A percentile compares a stretch with the other conserved stretches of the same genome.
Conservation (phyloP, 2,888 invertebrate species). For the Dascillus cervinus region DNA sequence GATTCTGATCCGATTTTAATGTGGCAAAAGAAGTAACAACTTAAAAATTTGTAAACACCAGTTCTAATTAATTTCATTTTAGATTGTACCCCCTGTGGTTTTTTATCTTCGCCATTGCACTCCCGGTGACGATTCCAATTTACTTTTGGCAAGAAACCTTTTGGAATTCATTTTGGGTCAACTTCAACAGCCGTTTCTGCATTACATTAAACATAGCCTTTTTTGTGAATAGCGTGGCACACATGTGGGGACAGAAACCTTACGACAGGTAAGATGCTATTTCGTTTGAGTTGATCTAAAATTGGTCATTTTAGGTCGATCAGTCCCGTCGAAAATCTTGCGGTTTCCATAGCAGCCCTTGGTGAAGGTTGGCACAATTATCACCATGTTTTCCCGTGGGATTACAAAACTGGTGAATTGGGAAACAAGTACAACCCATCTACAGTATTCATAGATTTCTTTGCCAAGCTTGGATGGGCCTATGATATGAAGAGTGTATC, state of each 20-base stretch:
- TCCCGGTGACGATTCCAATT: constrained; percentile 72
- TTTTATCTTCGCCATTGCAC: constrained; percentile 60
- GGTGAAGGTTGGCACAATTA: constrained; percentile 84
- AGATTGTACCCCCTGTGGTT: constrained; percentile 68
- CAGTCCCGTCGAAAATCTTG: constrained; percentile 62
- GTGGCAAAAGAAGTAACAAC: constrained; percentile 59
- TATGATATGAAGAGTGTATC: constrained; percentile 67
- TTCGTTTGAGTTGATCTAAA: constrained; percentile 9
- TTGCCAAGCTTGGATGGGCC: constrained; percentile 73
- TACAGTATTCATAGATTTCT: constrained; percentile 71
- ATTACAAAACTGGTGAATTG: constrained; percentile 49
- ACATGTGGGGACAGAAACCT: constrained; percentile 87
- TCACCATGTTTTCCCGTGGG: constrained; percentile 66
- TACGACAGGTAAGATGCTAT: constrained; percentile 83
- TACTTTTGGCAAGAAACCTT: constrained; percentile 78
- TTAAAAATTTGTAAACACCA: constrained; percentile 2
- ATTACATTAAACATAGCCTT: constrained; percentile 85
- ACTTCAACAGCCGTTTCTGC: constrained; percentile 76
- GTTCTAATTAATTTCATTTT: constrained; percentile 22
- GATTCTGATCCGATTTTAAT: constrained; percentile 65
- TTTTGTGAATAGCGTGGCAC: constrained; percentile 91
- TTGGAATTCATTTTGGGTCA: constrained; percentile 73
- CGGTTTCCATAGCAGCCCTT: constrained; percentile 66
- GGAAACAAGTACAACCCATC: constrained; percentile 60
- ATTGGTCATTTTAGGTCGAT: constrained; percentile 50